Base-by-base conservation (phyloP, 2,113 vertebrate species). In the Antennarius striatus region DNA sequence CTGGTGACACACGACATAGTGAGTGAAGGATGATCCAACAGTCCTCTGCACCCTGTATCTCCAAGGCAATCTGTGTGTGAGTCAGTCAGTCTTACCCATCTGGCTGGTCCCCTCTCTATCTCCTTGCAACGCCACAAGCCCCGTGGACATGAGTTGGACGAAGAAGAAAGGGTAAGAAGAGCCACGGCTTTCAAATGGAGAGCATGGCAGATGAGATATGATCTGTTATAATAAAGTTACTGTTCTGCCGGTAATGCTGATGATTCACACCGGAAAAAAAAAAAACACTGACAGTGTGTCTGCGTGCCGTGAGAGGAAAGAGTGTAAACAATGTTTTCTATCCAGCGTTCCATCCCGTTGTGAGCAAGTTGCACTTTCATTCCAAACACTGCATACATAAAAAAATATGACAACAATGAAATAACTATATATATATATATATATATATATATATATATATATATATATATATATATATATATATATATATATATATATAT, bases 211-310 rank as follows among this genome's bases (percentile, higher is more conserved):
- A 74, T 15, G 1, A 55, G 86, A 88, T 88, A 82, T 75, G 70
- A 88, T 88, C 82, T 79, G 84, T 77, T 88, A 73, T 83, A 86
- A 88, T 85, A 83, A 86, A 84, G 86, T 88, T 81, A 76, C 67
- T 79, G 82, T 69, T 81, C 68, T 85, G 79, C 80, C 74, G 50
- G 81, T 86, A 87, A 85, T 68, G 60, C 81, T 80, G 83, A 79
- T 88, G 77, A 88, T 81, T 83, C 84, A 83, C 77, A 64, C 77
- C 28, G 71, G 63, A 66, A 12, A 75, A 40, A 22, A 81, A 75
- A 83, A 5, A 36, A 7, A 3, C 56, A 50, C 40, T 62, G 69
- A 36, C 61, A 63, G 29, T 63, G 73, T 72, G 65, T 59, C 4
- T 45, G 29, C 32, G 67, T 30, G 46, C 36, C 59, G 46, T 45